Percentiles rank a stretch among this genome's conserved stretches.
Evolutionary conservation across 2,888 invertebrate species (phyloP).

Genomic region (Dryococelus australis): DNA sequence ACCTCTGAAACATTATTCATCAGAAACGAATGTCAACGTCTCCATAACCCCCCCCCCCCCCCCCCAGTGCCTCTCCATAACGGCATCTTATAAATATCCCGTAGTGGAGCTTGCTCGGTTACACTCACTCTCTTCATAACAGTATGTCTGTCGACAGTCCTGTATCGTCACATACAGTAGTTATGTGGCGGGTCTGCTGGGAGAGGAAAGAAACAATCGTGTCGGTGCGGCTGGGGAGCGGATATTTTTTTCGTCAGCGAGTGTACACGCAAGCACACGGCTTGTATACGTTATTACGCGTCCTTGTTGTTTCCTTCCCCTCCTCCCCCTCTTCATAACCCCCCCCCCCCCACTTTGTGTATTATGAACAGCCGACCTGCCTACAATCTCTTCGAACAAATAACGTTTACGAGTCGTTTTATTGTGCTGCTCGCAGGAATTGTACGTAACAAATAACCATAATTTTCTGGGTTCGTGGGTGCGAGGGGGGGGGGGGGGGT

Average conservation of each 20-base stretch:
- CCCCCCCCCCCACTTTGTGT: background rate
- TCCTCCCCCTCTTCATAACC: background rate
- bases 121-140: too few relatives aligned
- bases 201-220: background rate
- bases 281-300: slow-evolving; percentile 16
- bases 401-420: slow-evolving; percentile 16
- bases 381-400: slow-evolving; percentile 9
- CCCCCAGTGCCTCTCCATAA: too few relatives aligned
- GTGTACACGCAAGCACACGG: slow-evolving; percentile 11
- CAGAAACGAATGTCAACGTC: too few relatives aligned
- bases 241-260: background rate
- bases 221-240: background rate
- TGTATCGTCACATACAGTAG: too few relatives aligned
- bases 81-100: too few relatives aligned
- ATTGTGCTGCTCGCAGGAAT: slow-evolving; percentile 10
- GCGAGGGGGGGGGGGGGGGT: background rate
- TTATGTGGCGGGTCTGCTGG: too few relatives aligned
- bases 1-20: too few relatives aligned
- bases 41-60: too few relatives aligned
- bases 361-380: slow-evolving; percentile 16
- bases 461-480: background rate
- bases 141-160: too few relatives aligned
- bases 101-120: too few relatives aligned
- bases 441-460: slow-evolving; percentile 16
- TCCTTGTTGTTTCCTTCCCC: too few relatives aligned